Evolutionary conservation across 1,140 invertebrate genomes (phyloP).

Genomic region (Drosophila mayri): DNA sequence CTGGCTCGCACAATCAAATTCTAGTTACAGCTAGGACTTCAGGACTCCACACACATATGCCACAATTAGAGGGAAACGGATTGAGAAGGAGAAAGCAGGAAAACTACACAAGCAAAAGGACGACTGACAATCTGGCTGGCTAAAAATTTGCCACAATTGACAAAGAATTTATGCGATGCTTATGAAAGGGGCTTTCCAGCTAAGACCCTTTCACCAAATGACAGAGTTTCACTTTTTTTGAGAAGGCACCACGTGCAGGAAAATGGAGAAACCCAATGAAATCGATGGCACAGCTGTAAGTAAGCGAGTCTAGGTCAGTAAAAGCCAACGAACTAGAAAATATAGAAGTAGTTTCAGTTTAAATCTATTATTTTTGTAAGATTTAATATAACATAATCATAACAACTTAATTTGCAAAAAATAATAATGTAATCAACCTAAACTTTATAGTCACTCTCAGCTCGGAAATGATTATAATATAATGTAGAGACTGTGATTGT

Average conservation of each 20-base stretch:
- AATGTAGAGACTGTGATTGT: slow-evolving; percentile 47
- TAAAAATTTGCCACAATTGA: slow-evolving; percentile 76
- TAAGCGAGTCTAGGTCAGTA: slow-evolving; percentile 40
- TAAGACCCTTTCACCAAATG: slow-evolving; percentile 64
- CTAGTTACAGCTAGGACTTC: slow-evolving; percentile 60
- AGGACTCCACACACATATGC: slow-evolving; percentile 41
- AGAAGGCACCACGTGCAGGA: background rate
- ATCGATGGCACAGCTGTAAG: slow-evolving; percentile 54
- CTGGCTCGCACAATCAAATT: slow-evolving; percentile 72
- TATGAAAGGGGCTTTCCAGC: slow-evolving; percentile 76
- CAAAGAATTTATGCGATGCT: slow-evolving; percentile 79
- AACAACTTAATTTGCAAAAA: background rate
- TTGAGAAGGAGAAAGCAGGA: background rate
- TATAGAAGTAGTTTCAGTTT: background rate
- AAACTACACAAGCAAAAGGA: slow-evolving; percentile 11
- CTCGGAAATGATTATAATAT: slow-evolving; percentile 52
- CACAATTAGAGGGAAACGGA: slow-evolving; percentile 61
- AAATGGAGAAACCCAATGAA: slow-evolving; percentile 11
- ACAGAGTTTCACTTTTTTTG: slow-evolving; percentile 65
- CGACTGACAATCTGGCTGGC: slow-evolving; percentile 5
- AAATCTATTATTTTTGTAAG: background rate
- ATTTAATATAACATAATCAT: background rate
- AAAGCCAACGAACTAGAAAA: background rate
- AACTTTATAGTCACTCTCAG: slow-evolving; percentile 22
- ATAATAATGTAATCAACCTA: background rate